These are phyloP conservation scores for Oscheius sp. DNA, from an alignment of 2,888 invertebrate species.

Conservation along the genomic window DNA sequence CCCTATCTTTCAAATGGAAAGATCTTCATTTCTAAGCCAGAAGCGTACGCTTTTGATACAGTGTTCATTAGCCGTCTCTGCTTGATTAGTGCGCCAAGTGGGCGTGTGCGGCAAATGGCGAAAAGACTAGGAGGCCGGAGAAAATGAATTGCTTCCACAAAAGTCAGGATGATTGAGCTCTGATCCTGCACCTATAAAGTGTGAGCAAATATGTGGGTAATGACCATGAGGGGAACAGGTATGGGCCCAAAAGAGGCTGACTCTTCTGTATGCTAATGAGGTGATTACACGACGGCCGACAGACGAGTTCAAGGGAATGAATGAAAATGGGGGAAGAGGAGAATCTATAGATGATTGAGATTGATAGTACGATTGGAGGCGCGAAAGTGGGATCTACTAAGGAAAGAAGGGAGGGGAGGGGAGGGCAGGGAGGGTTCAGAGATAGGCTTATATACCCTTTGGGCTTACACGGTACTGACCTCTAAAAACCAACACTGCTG, in stretches of 20 bases:
- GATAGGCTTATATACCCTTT: too few species aligned
- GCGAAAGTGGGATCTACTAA: not conserved
- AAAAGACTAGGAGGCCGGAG: too few species aligned
- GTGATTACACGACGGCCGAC: conserved; percentile 30
- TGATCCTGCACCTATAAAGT: too few species aligned
- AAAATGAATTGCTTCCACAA: too few species aligned
- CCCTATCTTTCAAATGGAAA: too few species aligned
- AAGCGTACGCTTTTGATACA: conserved; percentile 7
- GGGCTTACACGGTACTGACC: too few species aligned
- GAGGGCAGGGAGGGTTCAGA: too few species aligned
- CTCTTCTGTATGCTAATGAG: conserved; percentile 33
- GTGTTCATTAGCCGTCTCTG: conserved; percentile 27
- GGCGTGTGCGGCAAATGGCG: conserved; percentile 22
- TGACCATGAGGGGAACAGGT: too few species aligned
- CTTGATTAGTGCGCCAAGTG: conserved; percentile 2
- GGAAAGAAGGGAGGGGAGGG: too few species aligned
- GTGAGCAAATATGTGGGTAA: too few species aligned
- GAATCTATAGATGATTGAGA: not conserved
- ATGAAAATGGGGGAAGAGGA: not conserved
- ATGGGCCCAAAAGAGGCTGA: not conserved
- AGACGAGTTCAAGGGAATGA: conserved; percentile 22
- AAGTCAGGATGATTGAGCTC: too few species aligned
- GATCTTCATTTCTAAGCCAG: not conserved
- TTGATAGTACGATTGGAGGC: conserved; percentile 16
- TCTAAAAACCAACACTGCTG: not conserved